Percentiles rank a stretch among this genome's conserved stretches.
Conservation (phyloP, 1,140 invertebrate genomes). For the Nasonia giraulti region DNA sequence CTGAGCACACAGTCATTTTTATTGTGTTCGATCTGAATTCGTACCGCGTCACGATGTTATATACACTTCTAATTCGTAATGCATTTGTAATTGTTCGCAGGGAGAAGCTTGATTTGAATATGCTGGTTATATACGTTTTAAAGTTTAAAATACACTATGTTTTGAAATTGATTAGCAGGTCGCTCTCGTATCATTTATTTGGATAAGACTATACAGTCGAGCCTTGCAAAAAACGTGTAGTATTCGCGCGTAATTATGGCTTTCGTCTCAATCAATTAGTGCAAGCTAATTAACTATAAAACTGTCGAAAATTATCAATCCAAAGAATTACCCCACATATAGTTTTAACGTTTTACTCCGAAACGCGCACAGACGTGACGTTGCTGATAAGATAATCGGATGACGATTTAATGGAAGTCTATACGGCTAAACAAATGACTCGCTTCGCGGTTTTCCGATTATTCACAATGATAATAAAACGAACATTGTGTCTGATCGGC, state of each 20-base stretch:
- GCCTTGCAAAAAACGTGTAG: not conserved
- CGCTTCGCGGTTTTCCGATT: not conserved
- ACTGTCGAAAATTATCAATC: slow-evolving; percentile 1
- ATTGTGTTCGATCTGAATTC: no score
- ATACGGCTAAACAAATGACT: slow-evolving; percentile 28
- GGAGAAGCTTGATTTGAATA: no score
- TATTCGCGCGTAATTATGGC: not conserved
- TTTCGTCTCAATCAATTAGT: not conserved
- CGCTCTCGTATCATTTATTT: no score
- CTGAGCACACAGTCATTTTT: no score
- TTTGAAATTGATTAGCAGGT: no score
- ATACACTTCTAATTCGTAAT: no score
- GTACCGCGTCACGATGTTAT: no score
- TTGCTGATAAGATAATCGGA: slow-evolving; percentile 40
- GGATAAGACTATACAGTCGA: no score
- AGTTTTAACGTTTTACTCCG: slow-evolving; percentile 4
- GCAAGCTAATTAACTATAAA: not conserved
- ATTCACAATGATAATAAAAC: not conserved
- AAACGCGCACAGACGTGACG: not conserved
- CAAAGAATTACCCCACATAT: not conserved
- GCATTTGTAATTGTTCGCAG: no score
- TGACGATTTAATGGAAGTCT: slow-evolving; percentile 20
- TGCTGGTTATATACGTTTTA: no score
- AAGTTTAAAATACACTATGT: no score
- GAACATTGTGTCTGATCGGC: not conserved